Evolutionary conservation across 2,113 vertebrate genomes (phyloP).

Genomic region (Sula dactylatra): DNA sequence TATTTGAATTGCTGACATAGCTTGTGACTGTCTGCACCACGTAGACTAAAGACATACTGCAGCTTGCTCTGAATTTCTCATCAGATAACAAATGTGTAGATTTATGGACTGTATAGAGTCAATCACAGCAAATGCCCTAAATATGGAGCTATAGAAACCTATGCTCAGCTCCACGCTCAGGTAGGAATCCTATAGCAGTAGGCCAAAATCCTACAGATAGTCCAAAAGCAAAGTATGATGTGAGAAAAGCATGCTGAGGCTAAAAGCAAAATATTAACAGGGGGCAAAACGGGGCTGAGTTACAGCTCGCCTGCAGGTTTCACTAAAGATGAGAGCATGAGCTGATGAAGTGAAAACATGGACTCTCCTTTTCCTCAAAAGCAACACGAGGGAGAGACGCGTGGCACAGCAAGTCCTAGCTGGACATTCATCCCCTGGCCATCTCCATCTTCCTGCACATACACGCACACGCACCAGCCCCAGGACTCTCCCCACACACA

Average conservation of each 20-base stretch:
- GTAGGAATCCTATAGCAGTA: neutral
- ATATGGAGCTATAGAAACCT: neutral
- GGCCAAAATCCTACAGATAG: neutral
- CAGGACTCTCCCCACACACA: too few relatives aligned
- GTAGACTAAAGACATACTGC: neutral
- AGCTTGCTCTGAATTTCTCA: neutral
- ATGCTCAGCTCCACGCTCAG: neutral
- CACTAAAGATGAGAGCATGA: neutral
- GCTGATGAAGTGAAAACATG: fast-evolving
- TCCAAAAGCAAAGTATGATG: neutral
- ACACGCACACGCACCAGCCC: neutral
- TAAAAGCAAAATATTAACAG: neutral
- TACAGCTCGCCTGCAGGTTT: neutral
- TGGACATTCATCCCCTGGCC: neutral
- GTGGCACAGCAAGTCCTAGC: neutral
- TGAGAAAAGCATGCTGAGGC: neutral
- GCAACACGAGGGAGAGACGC: neutral
- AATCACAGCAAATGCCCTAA: neutral
- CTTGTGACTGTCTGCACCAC: neutral
- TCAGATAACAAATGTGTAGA: neutral
- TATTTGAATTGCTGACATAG: neutral
- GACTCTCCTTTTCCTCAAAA: neutral
- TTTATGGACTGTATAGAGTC: neutral
- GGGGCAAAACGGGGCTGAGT: neutral
- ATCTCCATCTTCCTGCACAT: neutral